Percentiles rank a stretch among this genome's conserved stretches.
Evolutionary conservation across 2,888 invertebrate genomes (phyloP).

Genomic region (Cinara cedri): DNA sequence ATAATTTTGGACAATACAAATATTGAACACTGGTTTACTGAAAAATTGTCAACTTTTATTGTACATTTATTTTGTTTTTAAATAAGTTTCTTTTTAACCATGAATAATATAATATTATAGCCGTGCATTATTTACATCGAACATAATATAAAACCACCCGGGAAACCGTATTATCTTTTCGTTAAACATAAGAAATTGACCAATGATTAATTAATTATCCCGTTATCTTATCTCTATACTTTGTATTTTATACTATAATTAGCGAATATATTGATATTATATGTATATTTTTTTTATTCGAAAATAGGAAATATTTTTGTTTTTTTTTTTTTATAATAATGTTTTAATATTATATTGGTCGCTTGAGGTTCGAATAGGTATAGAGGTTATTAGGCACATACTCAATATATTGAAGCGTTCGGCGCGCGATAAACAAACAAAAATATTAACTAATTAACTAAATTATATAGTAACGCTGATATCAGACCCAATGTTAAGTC

Average conservation of each 20-base stretch:
- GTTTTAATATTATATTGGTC: too few species aligned
- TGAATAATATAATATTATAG: too few species aligned
- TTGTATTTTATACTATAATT: not conserved
- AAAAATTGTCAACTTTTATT: too few species aligned
- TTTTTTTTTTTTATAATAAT: not conserved
- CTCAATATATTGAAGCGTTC: not conserved
- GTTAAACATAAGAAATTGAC: not conserved
- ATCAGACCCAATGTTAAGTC: not conserved
- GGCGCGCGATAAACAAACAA: slow-evolving; percentile 13
- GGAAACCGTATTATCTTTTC: not conserved
- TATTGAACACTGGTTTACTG: too few species aligned
- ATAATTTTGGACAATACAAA: too few species aligned
- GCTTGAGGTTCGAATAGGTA: too few species aligned
- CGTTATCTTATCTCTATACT: not conserved
- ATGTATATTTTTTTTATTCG: not conserved
- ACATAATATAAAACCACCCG: too few species aligned
- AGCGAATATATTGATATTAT: not conserved
- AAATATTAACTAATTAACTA: slow-evolving; percentile 14
- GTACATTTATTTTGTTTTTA: too few species aligned
- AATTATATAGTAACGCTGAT: not conserved
- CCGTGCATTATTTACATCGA: too few species aligned
- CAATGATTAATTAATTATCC: not conserved
- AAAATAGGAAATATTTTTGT: slow-evolving; percentile 7
- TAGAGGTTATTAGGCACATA: too few species aligned
- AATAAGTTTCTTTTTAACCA: not conserved